A percentile compares a stretch with the other conserved stretches of the same genome.
Evolutionary conservation across 2,797 vertebrate species (phyloP).

Genomic region (Lateolabrax maculatus): DNA sequence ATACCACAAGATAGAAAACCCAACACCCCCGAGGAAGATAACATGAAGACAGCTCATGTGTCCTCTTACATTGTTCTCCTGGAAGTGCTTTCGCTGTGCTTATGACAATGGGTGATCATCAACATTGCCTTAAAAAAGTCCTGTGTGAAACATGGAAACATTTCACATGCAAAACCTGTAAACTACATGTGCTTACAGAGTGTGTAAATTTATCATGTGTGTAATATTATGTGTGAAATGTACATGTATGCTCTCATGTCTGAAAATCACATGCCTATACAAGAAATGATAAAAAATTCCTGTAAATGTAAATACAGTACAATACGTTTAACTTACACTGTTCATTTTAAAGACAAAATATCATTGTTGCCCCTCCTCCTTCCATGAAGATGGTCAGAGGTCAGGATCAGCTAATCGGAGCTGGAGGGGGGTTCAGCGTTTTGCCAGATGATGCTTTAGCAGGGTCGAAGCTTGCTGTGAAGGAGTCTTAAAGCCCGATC

Average conservation of each 20-base stretch:
- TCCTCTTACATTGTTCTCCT: slow-evolving; percentile 4
- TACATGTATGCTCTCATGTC: too few species aligned
- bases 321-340: not conserved
- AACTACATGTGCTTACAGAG: not conserved
- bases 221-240: too few species aligned
- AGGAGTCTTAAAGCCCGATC: slow-evolving; percentile 29
- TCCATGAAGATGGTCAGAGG: slow-evolving; percentile 4
- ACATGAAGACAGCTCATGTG: not conserved
- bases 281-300: too few species aligned
- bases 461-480: slow-evolving; percentile 18
- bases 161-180: not conserved
- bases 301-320: too few species aligned
- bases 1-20: slow-evolving; percentile 5
- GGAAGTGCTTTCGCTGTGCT: not conserved
- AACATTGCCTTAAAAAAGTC: not conserved
- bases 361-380: not conserved
- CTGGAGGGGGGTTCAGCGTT: slow-evolving; percentile 6
- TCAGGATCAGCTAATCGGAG: slow-evolving; percentile 16
- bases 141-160: not conserved
- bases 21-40: not conserved
- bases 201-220: not conserved
- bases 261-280: not conserved
- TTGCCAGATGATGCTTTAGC: slow-evolving; percentile 20
- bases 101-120: not conserved
- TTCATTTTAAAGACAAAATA: slow-evolving; percentile 1